Evolutionary conservation across 2,888 invertebrate species (phyloP).

Genomic region (Ophioninae sp.): DNA sequence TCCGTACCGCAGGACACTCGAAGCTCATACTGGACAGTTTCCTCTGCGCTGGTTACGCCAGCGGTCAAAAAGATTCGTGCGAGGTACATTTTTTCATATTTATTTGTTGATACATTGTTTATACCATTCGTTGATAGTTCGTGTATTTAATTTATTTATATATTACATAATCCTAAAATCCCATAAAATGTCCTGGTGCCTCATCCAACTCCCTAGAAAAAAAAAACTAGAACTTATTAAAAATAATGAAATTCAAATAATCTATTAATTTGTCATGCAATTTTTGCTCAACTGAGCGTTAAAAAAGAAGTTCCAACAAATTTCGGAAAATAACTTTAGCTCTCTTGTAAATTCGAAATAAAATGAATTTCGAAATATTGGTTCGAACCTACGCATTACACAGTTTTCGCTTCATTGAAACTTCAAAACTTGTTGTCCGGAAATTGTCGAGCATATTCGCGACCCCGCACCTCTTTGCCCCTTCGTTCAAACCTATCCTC

Average conservation of each 20-base stretch:
- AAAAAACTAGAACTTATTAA: too few relatives aligned
- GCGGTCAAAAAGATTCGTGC: conserved; percentile 95
- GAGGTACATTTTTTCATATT: conserved; percentile 84
- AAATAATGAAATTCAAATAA: too few relatives aligned
- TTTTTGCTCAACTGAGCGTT: too few relatives aligned
- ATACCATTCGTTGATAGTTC: too few relatives aligned
- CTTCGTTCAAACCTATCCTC: not conserved
- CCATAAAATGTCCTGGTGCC: too few relatives aligned
- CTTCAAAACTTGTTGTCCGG: conserved; percentile 6
- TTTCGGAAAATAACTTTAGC: too few relatives aligned
- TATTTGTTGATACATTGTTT: not conserved
- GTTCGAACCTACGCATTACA: not conserved
- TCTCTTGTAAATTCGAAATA: not conserved
- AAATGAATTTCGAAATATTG: not conserved
- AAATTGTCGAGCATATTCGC: not conserved
- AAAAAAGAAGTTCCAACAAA: too few relatives aligned
- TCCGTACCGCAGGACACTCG: conserved; percentile 93
- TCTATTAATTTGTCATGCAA: too few relatives aligned
- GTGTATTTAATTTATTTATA: not conserved
- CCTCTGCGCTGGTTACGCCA: conserved; percentile 95
- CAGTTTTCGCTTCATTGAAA: conserved; percentile 10
- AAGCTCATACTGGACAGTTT: conserved; percentile 92
- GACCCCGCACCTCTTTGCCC: not conserved
- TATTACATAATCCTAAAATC: not conserved
- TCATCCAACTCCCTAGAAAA: too few relatives aligned